phyloP scores from a whole-genome alignment of 2,113 vertebrate genomes.

The Crotalus helleri region DNA sequence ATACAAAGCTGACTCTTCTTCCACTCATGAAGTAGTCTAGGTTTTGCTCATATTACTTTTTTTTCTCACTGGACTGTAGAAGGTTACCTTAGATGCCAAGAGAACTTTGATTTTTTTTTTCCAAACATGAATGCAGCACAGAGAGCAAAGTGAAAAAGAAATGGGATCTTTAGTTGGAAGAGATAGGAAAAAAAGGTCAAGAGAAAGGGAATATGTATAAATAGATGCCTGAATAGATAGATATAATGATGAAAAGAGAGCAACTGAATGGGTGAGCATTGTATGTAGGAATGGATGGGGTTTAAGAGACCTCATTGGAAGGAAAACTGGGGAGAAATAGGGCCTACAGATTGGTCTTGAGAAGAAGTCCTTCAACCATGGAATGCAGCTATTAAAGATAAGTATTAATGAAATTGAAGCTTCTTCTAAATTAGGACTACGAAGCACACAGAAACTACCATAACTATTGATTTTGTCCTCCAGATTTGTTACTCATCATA shows the following conservation, averaged over 20 bases:
- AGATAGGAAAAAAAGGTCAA: background rate
- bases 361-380: background rate
- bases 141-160: background rate
- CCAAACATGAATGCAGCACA: background rate
- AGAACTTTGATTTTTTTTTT: background rate
- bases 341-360: background rate
- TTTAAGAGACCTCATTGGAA: background rate
- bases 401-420: background rate
- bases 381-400: background rate
- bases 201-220: background rate
- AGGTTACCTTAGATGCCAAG: background rate
- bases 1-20: background rate
- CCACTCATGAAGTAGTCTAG: background rate
- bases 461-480: slow-evolving; percentile 3
- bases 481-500: slow-evolving; percentile 13
- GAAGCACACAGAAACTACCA: background rate
- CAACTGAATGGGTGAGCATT: background rate
- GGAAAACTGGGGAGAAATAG: background rate
- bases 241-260: background rate
- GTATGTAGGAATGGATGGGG: background rate
- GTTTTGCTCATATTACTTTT: background rate
- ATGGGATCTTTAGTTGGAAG: background rate
- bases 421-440: background rate
- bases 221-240: background rate
- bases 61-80: background rate